These are phyloP conservation scores for Plectus sambesii DNA, from an alignment of 1,140 invertebrate species.

Conservation along the genomic window DNA sequence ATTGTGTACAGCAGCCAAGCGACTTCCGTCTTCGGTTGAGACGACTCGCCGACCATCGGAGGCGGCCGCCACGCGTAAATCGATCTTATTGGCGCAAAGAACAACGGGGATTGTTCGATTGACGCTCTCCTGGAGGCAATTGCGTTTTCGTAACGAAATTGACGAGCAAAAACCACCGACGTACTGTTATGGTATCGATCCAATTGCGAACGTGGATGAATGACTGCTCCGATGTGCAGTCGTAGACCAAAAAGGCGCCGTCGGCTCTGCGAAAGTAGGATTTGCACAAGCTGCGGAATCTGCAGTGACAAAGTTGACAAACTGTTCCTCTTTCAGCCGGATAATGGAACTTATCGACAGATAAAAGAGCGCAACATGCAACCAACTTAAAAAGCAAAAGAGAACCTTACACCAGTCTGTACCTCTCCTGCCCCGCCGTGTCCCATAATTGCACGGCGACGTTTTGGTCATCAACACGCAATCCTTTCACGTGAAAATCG, in stretches of 20 bases:
- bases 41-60: conserved; percentile 10
- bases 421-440: conserved; percentile 56
- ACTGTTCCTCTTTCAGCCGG: no score
- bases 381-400: no score
- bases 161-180: conserved; percentile 11
- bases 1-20: conserved; percentile 26
- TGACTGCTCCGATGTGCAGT: conserved; percentile 32
- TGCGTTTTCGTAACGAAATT: conserved; percentile 13
- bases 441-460: conserved; percentile 59
- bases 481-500: conserved; percentile 58
- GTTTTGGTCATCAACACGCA: conserved; percentile 54
- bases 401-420: no score
- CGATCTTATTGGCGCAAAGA: conserved; percentile 31
- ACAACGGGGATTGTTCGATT: conserved; percentile 30
- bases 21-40: conserved; percentile 28
- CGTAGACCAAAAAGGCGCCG: conserved; percentile 40
- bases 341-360: neutral
- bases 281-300: conserved; percentile 40
- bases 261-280: conserved; percentile 40
- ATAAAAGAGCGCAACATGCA: no score
- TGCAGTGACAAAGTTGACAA: no score
- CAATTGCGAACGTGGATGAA: conserved; percentile 36
- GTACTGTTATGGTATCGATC: conserved; percentile 42
- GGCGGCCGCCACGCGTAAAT: conserved; percentile 19
- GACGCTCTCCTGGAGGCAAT: conserved; percentile 27